phyloP scores from a whole-genome alignment of 2,797 vertebrate genomes.

The Rhinophrynus dorsalis region DNA sequence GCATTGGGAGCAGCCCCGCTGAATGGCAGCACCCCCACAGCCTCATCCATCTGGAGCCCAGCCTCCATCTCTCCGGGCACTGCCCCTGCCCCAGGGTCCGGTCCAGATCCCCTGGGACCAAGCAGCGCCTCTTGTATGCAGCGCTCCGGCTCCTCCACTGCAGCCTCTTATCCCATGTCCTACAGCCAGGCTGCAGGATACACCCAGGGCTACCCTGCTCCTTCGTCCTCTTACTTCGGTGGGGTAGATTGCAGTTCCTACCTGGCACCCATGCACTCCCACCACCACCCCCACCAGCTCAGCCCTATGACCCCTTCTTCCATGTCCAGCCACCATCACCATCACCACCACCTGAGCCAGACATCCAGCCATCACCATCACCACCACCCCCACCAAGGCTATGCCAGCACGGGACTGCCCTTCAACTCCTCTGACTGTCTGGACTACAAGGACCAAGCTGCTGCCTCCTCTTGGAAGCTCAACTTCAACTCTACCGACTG shows the following conservation, averaged over 20 bases:
- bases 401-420: slow-evolving; percentile 81
- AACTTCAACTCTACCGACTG: slow-evolving; percentile 98
- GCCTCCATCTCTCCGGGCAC: slow-evolving; percentile 91
- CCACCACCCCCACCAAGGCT: slow-evolving; percentile 88
- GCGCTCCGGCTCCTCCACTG: slow-evolving; percentile 76
- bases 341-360: slow-evolving; percentile 91
- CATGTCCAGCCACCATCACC: slow-evolving; percentile 83
- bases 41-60: slow-evolving; percentile 97
- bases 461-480: slow-evolving; percentile 94
- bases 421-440: slow-evolving; percentile 98
- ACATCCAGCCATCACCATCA: slow-evolving; percentile 88
- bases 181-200: slow-evolving; percentile 92
- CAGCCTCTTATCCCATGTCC: slow-evolving; percentile 88
- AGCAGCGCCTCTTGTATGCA: slow-evolving; percentile 90
- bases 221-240: slow-evolving; percentile 92
- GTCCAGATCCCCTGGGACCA: slow-evolving; percentile 80
- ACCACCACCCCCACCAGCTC: slow-evolving; percentile 88
- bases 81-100: slow-evolving; percentile 72
- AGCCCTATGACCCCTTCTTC: slow-evolving; percentile 92
- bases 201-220: slow-evolving; percentile 88
- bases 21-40: slow-evolving; percentile 72
- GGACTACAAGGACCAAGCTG: slow-evolving; percentile 97
- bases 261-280: slow-evolving; percentile 93
- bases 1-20: slow-evolving; percentile 76
- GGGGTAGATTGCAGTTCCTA: slow-evolving; percentile 96